Percentiles rank a stretch among this genome's conserved stretches.
These are phyloP conservation scores for Cettia cetti DNA, from an alignment of 2,113 vertebrate species.

Conservation along the genomic window DNA sequence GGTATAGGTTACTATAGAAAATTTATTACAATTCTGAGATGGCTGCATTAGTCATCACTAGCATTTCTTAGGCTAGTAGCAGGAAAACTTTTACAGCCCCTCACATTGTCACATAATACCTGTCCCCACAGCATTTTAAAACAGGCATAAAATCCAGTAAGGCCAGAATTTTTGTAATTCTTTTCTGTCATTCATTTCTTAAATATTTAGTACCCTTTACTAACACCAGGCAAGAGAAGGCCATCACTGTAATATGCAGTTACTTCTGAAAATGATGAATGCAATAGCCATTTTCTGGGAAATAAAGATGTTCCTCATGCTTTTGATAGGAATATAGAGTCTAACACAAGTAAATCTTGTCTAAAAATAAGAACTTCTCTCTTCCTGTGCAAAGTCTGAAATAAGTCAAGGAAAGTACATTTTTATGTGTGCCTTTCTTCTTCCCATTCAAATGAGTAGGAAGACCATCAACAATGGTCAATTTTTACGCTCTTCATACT, in stretches of 20 bases:
- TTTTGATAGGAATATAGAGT: neutral
- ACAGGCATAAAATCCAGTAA: neutral
- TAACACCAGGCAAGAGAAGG: neutral
- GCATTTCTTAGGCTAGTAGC: neutral
- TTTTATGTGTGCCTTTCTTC: neutral
- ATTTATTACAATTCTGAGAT: neutral
- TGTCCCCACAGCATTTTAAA: neutral
- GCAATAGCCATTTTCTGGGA: neutral
- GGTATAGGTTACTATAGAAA: neutral
- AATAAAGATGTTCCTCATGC: neutral
- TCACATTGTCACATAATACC: neutral
- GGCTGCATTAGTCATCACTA: neutral
- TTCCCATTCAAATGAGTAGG: neutral
- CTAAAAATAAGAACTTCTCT: neutral
- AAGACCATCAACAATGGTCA: neutral
- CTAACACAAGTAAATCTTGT: neutral
- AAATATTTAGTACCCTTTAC: neutral
- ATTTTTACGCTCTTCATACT: neutral
- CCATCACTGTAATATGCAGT: neutral
- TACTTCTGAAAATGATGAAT: neutral
- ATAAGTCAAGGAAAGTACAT: neutral
- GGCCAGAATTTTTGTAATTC: neutral
- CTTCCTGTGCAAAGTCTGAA: neutral
- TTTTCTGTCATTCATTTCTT: neutral
- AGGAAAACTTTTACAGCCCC: constrained; percentile 16